Base-by-base conservation (phyloP, 2,113 vertebrate species). In the Erythrocebus patas region DNA sequence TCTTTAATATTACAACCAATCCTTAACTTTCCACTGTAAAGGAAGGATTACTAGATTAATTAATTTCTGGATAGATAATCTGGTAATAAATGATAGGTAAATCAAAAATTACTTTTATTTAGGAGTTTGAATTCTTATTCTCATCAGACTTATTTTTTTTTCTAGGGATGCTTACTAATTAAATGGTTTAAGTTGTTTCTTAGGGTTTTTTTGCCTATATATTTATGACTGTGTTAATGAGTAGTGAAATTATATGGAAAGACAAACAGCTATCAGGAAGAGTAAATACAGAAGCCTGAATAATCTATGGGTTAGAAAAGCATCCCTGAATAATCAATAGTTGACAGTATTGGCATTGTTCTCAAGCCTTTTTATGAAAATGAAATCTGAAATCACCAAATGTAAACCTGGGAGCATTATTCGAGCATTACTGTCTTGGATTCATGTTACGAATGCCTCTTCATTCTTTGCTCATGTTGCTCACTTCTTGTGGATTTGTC, bases 51-150 rank as follows among this genome's bases (percentile, higher is more conserved):
- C 50, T 80, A 23, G 78, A 80, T 80, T 23, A 52, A 50, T 86
- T 66, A 72, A 45, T 93, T 94, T 81, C 82, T 88, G n/a, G 84
- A 27, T 92, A 80, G 75, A 91, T 93, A 73, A 96, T 94, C 64
- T 81, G 94, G 89, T 89, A 82, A 66, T 91, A 93, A 89, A 40
- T 87, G 82, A 89, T 73, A 76, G 55, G 61, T 73, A 94, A 94
- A 55, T 79, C 72, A 97, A 95, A 97, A 95, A 66, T 84, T 57
- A 38, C 40, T 91, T 95, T 72, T 57, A 25, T 87, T 75, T 92
- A 66, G 52, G 43, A 95, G 23, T 93, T 95, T 95, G 80, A 95
- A 38, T 92, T 64, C 83, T 89, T 80, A 25, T 55, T 93, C n/a
- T 72, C 32, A 86, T 89, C 87, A 75, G 55, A 78, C 50, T 48